Conservation (phyloP, 2,888 invertebrate species). For the Drosophila ustulata region DNA sequence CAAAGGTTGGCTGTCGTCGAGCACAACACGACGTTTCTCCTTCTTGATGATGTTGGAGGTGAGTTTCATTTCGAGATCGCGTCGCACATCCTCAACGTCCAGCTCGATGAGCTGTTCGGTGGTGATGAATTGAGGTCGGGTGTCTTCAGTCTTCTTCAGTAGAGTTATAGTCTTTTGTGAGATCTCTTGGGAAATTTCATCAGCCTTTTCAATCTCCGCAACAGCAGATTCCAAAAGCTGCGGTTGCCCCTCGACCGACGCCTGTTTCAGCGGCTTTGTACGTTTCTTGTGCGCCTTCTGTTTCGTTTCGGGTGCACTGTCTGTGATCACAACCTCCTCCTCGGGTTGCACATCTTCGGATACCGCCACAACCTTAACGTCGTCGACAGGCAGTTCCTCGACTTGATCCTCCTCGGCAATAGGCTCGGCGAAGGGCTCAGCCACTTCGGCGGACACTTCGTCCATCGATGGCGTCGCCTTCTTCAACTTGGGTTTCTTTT, state of each 20-base stretch:
- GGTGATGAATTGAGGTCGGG: slow-evolving; percentile 82
- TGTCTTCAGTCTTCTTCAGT: slow-evolving; percentile 84
- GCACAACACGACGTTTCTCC: slow-evolving; percentile 84
- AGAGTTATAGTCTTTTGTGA: slow-evolving; percentile 85
- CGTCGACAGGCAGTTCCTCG: slow-evolving; percentile 80
- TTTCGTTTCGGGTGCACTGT: slow-evolving; percentile 72
- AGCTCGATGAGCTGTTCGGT: slow-evolving; percentile 83
- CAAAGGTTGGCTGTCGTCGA: slow-evolving; percentile 86
- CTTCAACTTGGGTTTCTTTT: slow-evolving; percentile 83
- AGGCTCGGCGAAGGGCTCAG: slow-evolving; percentile 82
- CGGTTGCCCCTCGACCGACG: slow-evolving; percentile 82
- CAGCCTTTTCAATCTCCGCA: slow-evolving; percentile 81
- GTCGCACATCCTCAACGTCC: slow-evolving; percentile 85
- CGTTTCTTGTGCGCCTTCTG: slow-evolving; percentile 84
- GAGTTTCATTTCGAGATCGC: slow-evolving; percentile 87
- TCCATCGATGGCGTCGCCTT: slow-evolving; percentile 83
- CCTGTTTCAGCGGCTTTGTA: slow-evolving; percentile 82
- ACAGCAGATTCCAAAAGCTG: slow-evolving; percentile 80
- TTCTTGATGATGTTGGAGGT: slow-evolving; percentile 86
- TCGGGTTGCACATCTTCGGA: slow-evolving; percentile 83
- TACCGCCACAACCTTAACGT: slow-evolving; percentile 81
- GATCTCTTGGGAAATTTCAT: slow-evolving; percentile 81
- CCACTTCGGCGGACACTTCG: slow-evolving; percentile 83
- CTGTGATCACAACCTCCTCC: slow-evolving; percentile 76
- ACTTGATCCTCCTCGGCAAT: slow-evolving; percentile 83